phyloP scores from a whole-genome alignment of 2,113 vertebrate genomes.

The Podilymbus podiceps region DNA sequence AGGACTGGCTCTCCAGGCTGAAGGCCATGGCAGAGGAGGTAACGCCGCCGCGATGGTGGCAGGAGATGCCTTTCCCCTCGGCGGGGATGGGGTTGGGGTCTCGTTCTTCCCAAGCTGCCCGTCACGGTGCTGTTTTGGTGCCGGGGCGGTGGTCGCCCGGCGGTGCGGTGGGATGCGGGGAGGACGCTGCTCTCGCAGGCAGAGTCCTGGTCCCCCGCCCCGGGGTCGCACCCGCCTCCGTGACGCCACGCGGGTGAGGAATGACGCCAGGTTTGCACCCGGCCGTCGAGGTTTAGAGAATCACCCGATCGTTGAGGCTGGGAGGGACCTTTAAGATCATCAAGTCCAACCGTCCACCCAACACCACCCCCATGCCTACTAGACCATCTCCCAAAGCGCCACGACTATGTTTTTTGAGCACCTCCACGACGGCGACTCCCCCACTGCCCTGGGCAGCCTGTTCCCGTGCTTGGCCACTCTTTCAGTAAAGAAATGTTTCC shows the following conservation, averaged over 20 bases:
- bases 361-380: too few relatives aligned
- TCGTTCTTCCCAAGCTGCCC: not conserved
- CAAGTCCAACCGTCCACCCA: too few relatives aligned
- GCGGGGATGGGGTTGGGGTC: accelerated
- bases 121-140: accelerated
- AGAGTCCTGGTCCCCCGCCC: accelerated
- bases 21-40: slow-evolving; percentile 87
- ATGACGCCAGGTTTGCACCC: not conserved
- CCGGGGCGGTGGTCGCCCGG: accelerated
- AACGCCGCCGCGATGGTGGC: not conserved
- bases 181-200: not conserved
- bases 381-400: too few relatives aligned
- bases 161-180: not conserved
- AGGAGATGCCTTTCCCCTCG: not conserved
- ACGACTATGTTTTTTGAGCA: too few relatives aligned
- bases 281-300: not conserved
- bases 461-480: too few relatives aligned
- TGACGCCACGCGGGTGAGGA: accelerated
- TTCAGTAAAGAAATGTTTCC: too few relatives aligned
- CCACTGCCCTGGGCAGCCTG: too few relatives aligned
- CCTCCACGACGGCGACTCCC: too few relatives aligned
- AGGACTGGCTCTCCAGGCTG: slow-evolving; percentile 88
- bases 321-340: too few relatives aligned
- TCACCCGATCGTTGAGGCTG: too few relatives aligned
- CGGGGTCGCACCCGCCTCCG: not conserved